Evolutionary conservation across 53 echinoderm and acorn worm genomes (phyloP).

Genomic region (Echinometra lucunter): DNA sequence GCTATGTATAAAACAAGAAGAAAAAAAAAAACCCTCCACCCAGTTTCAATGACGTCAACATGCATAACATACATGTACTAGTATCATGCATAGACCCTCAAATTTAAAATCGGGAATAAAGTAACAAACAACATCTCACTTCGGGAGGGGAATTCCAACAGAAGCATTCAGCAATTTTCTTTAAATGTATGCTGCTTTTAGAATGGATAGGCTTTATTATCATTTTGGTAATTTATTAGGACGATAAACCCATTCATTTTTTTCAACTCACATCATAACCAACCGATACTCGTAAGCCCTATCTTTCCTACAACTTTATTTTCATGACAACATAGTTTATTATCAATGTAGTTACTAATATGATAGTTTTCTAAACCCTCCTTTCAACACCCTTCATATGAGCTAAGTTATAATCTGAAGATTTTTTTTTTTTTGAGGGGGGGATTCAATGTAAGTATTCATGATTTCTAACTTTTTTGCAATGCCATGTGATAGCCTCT

Average conservation of each 20-base stretch:
- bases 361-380: no score
- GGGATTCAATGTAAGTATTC: no score
- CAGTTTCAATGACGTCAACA: neutral
- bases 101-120: neutral
- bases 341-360: no score
- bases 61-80: neutral
- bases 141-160: neutral
- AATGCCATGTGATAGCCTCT: no score
- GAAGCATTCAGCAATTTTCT: neutral
- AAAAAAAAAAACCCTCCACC: slow-evolving; percentile 13
- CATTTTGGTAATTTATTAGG: neutral
- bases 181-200: neutral
- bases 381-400: no score
- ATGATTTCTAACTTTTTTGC: no score
- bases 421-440: no score
- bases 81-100: neutral
- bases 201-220: neutral
- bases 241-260: neutral
- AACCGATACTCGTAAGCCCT: no score
- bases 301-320: no score
- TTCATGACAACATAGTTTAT: no score
- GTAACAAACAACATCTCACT: neutral
- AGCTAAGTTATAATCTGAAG: no score
- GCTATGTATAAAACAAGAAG: neutral
- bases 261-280: neutral